Evolutionary conservation across 2,113 vertebrate species (phyloP), one percentile per base, ranked within the genome.

Genomic region (Ammospiza nelsoni): DNA sequence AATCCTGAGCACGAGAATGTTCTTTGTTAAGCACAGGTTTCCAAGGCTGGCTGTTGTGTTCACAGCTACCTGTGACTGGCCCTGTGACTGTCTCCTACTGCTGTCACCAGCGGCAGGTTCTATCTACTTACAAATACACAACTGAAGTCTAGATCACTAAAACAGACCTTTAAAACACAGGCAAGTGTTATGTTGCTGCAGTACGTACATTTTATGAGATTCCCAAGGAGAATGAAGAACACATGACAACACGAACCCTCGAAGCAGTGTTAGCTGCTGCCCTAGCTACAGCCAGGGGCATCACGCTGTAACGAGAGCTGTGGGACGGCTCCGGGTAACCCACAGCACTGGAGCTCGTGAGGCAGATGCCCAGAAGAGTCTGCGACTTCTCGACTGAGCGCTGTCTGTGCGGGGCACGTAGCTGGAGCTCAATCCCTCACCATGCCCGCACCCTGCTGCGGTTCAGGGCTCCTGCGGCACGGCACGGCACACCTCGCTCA

Each of bases 1-100:
- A 79, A 46, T n/a, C 31, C 58, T 17, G 28, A 9, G 16, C 33
- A 2, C 17, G 28, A 54, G 6, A 29, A 54, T 29, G 52, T 27
- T 78, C 59, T 29, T 24, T 19, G 20, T 9, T 3, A 33, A 62
- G 72, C 29, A 17, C 33, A 44, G 22, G 11, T 88, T 90, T 92
- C 65, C 86, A 86, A 1, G 0, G 4, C 28, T 1, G 3, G 17
- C 4, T 59, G 28, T 14, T 39, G 16, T 0, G 12, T 3, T 37
- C 49, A 19, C 49, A 44, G 67, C n/a, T 20, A 52, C 82, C 49
- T 41, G 41, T 41, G 41, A 41, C 39, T 27, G 77, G 13, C 73
- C 24, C 5, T 3, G 15, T 0, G 0, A 68, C 54, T 0, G 21
- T 12, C 54, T 39, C 65, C 73, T 29, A 4, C 28, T 25, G 37